Conservation (phyloP, 2,113 vertebrate genomes). For the Pycnonotus jocosus region DNA sequence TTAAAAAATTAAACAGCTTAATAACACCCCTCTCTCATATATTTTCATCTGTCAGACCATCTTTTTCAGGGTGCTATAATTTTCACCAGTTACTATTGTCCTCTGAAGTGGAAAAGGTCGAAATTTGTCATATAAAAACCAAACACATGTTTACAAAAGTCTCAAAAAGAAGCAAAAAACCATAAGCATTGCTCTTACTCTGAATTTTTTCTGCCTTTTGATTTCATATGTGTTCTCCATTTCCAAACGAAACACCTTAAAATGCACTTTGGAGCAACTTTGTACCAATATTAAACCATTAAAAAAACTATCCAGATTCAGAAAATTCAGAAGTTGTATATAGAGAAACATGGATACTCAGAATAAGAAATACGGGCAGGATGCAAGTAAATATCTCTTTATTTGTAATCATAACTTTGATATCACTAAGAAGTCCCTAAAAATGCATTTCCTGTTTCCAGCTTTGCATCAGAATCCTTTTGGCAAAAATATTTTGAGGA, state of each 20-base stretch:
- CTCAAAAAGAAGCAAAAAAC: not conserved
- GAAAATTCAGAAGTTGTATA: not conserved
- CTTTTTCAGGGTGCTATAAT: not conserved
- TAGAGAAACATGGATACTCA: not conserved
- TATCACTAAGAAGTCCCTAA: not conserved
- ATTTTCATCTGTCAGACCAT: not conserved
- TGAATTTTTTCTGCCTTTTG: not conserved
- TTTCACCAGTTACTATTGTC: not conserved
- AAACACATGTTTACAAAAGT: not conserved
- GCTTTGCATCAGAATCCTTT: not conserved
- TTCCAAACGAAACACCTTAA: not conserved
- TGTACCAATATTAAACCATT: not conserved
- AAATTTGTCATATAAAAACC: not conserved
- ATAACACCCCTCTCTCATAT: not conserved
- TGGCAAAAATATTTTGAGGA: not conserved
- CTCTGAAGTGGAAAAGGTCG: not conserved
- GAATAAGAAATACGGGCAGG: not conserved
- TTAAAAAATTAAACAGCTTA: not conserved
- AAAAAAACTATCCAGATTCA: not conserved
- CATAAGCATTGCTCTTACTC: not conserved
- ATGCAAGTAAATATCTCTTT: not conserved
- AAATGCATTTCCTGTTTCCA: not conserved
- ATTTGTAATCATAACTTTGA: not conserved
- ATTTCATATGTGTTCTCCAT: not conserved
- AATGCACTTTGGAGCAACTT: not conserved